A percentile compares a stretch with the other conserved stretches of the same genome.
Evolutionary conservation across 2,113 vertebrate genomes (phyloP).

Genomic region (Pholis gunnellus): DNA sequence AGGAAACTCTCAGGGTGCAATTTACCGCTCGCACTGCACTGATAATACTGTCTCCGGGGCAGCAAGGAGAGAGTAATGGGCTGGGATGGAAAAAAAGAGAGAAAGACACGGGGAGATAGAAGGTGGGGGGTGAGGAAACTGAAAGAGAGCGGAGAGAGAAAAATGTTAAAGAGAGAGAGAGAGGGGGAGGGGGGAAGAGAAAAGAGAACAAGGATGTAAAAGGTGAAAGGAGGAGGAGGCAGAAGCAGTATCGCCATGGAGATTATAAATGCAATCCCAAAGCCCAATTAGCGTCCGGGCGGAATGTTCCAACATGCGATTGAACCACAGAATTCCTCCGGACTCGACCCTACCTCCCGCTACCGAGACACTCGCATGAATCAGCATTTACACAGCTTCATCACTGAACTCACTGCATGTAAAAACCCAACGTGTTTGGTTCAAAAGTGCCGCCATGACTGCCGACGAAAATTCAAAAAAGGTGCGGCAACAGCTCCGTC

Average conservation of each 20-base stretch:
- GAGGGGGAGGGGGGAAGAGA: slow-evolving; percentile 17
- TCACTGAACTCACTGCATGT: slow-evolving; percentile 13
- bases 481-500: slow-evolving; percentile 13
- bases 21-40: slow-evolving; percentile 72
- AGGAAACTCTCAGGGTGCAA: slow-evolving; percentile 80
- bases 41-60: slow-evolving; percentile 75
- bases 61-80: slow-evolving; percentile 65
- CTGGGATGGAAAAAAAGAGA: slow-evolving; percentile 49
- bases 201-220: slow-evolving; percentile 34
- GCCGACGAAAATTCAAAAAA: slow-evolving; percentile 7
- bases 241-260: slow-evolving; percentile 44
- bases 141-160: slow-evolving; percentile 16
- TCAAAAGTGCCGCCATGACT: background rate
- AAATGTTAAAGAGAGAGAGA: slow-evolving; percentile 15
- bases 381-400: slow-evolving; percentile 39
- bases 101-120: slow-evolving; percentile 49
- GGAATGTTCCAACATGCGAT: slow-evolving; percentile 44
- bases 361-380: slow-evolving; percentile 36
- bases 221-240: slow-evolving; percentile 28
- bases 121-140: slow-evolving; percentile 4
- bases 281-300: slow-evolving; percentile 48
- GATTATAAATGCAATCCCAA: slow-evolving; percentile 64
- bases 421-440: slow-evolving; percentile 8
- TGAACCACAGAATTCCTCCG: slow-evolving; percentile 41
- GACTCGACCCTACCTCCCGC: slow-evolving; percentile 24